Base-by-base conservation (phyloP, 2,888 invertebrate species). In the Syrista parreyssii region DNA sequence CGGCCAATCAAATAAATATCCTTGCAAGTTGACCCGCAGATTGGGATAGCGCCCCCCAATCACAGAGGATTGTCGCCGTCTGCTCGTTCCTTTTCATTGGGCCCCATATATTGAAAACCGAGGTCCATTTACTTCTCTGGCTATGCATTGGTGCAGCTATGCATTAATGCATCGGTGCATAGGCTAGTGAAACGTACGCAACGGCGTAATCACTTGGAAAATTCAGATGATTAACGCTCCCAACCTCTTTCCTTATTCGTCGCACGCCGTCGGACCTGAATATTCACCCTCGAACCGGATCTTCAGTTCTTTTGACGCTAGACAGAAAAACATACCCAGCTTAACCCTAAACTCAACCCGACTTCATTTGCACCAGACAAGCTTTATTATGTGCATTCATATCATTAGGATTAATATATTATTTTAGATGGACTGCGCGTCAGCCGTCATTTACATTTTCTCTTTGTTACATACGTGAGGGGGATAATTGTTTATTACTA, bases 1-100 rank as follows among this genome's bases (percentile, higher is more conserved):
- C 71, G 71, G 31, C 71, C 71, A 71, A 71, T 71, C 31, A 75
- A 78, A 78, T 73, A 79, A 80, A 80, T 80, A 76, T 75, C 79
- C 77, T 79, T 79, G 77, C 69, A 69, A 79, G 75, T 79, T 79
- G 79, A 80, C 80, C 79, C 69, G 76, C 77, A 76, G 76, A 79
- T 76, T 79, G 73, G 71, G 71, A 31, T 71, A 71, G 71, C 71
- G 76, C 35, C 68, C 68, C 68, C 69, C 34, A 33, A 33, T 77
- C 73, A 35, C 31, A n/a, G 33, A 30, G 33, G 35, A 35, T 40
- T 30, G 33, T 32, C 71, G 35, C 23, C 71, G 71, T 76, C 68
- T 75, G 69, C 33, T 68, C 75, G 30, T n/a, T 36, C 55, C 55
- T 55, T 55, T 23, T 55, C 55, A 55, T 55, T 55, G 55, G 15